Conservation (phyloP, 2,888 invertebrate species). For the Anodontia alba region DNA sequence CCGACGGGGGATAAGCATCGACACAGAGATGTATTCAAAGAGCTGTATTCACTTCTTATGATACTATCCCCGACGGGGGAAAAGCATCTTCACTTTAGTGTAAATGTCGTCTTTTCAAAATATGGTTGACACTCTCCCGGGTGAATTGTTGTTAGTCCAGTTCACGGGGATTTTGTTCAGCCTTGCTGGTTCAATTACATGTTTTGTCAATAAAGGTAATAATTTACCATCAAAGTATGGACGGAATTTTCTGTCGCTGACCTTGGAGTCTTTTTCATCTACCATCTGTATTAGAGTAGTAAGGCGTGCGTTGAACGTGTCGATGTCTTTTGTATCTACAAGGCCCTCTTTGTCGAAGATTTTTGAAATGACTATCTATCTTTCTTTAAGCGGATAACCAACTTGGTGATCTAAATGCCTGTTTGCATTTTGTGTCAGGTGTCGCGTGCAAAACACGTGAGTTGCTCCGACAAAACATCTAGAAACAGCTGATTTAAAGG, state of each 20-base stretch:
- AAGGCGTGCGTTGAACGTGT: not conserved
- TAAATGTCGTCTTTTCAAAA: too few relatives aligned
- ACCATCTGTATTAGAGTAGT: not conserved
- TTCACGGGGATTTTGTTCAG: not conserved
- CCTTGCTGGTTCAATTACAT: not conserved
- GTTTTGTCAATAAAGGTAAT: too few relatives aligned
- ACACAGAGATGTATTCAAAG: too few relatives aligned
- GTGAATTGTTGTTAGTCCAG: slow-evolving; percentile 3
- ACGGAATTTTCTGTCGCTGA: not conserved
- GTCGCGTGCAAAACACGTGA: not conserved
- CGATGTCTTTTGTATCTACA: not conserved
- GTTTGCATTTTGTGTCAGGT: not conserved
- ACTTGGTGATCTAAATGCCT: not conserved
- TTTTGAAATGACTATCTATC: not conserved
- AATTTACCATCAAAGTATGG: not conserved
- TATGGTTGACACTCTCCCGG: not conserved
- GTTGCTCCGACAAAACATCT: not conserved
- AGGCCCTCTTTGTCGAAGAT: not conserved
- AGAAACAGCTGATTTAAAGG: not conserved
- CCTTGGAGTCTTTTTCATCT: too few relatives aligned
- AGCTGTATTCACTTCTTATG: too few relatives aligned
- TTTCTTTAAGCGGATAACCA: not conserved
- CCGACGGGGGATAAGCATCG: too few relatives aligned
- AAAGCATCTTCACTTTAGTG: too few relatives aligned
- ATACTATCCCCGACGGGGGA: too few relatives aligned